A percentile compares a stretch with the other conserved stretches of the same genome.
These are phyloP conservation scores for Charina bottae DNA, from an alignment of 2,113 vertebrate species.

Conservation along the genomic window DNA sequence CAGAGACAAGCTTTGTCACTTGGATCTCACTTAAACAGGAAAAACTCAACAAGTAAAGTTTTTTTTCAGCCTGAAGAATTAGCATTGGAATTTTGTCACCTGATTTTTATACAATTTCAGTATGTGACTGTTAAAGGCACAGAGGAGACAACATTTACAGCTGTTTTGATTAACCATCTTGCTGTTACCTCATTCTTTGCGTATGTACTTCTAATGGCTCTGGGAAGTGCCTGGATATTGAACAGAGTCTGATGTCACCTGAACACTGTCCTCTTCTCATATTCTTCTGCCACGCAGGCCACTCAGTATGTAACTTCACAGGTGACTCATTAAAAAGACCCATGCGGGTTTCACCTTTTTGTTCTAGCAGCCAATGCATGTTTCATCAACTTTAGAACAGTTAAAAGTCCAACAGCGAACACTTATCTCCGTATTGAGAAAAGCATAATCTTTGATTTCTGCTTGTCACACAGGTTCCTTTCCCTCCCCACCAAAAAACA, in stretches of 20 bases:
- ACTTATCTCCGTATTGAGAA: not conserved
- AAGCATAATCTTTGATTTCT: not conserved
- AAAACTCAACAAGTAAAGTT: not conserved
- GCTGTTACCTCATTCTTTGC: not conserved
- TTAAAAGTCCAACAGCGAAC: not conserved
- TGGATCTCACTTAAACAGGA: not conserved
- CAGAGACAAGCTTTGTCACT: not conserved
- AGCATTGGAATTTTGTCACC: not conserved
- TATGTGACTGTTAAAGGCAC: not conserved
- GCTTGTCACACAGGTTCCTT: not conserved
- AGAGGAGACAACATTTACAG: not conserved
- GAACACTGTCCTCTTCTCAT: not conserved
- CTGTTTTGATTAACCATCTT: too few species aligned
- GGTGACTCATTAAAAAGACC: not conserved
- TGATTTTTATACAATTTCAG: not conserved
- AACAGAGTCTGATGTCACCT: conserved; percentile 6
- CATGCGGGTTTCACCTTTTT: not conserved
- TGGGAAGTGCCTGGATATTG: not conserved
- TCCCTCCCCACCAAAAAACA: not conserved
- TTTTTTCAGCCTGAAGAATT: not conserved
- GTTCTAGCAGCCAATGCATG: not conserved
- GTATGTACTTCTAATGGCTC: not conserved
- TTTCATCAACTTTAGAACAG: not conserved
- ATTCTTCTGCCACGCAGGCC: not conserved
- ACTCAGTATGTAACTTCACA: not conserved